Base-by-base conservation (phyloP, 2,797 vertebrate species). In the Gadopsis marmoratus region DNA sequence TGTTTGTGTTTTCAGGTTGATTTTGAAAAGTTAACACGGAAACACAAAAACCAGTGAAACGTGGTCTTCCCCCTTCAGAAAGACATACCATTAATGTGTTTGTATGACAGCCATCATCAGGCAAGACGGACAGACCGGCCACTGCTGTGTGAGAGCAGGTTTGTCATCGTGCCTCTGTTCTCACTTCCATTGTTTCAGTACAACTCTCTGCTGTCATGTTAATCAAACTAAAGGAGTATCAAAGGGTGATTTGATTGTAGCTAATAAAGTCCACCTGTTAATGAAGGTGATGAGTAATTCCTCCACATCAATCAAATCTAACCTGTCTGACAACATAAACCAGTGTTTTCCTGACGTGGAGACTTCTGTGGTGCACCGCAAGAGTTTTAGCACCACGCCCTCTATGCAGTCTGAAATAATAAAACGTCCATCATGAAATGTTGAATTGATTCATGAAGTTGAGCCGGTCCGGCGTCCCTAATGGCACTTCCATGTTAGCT, bases 251-350 rank as follows among this genome's bases (percentile, higher is more conserved):
- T 26, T 56, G 11, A 77, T 10, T 56, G 12, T 45, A 43, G 70
- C 64, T 60, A 60, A 33, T 58, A 76, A 82, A 63, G 63, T 10
- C 13, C 33, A 50, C 53, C 43, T 13, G n/a, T 63, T 55, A 68
- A 62, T 26, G 4, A n/a, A 66, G 62, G 26, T 45, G 23, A 76
- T 17, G 12, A 51, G 41, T 54, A 37, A 70, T 39, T 61, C 41
- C 45, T 71, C 12, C 35, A 58, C 4, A 2, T 80, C 72, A 82
- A 50, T 84, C 61, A 82, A 61, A 65, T 41, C 43, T 29, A 79
- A 76, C 76, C 51, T 16, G 74, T 78, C 82, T 62, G 50, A 76
- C 78, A 64, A 59, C 67, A 67, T 62, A 37, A 67, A 69, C 19
- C 66, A n/a, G 23, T 56, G 61, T 79, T 71, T 19, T 47, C 45